phyloP scores from a whole-genome alignment of 23 tunicate genomes.

The Styela clava region DNA sequence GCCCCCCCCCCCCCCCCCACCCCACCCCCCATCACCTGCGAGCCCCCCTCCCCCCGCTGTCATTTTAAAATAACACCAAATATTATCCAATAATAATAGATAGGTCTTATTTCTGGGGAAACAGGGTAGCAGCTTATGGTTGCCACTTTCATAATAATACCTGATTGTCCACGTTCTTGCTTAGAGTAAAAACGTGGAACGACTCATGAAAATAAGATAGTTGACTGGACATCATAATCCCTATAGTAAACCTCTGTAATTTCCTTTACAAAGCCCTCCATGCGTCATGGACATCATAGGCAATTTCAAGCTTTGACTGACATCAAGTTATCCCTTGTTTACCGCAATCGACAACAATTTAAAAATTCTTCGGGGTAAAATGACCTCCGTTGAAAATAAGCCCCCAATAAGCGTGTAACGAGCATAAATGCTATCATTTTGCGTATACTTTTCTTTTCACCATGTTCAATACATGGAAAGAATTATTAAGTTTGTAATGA shows the following conservation, averaged over 20 bases:
- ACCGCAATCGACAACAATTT: neutral
- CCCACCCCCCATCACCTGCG: no score
- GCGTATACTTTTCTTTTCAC: neutral
- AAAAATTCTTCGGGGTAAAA: neutral
- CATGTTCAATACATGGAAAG: neutral
- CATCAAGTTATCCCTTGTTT: neutral
- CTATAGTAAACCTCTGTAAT: no score
- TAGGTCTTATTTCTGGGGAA: no score
- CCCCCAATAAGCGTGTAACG: no score
- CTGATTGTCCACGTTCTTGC: neutral
- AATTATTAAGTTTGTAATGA: neutral
- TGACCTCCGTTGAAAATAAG: neutral
- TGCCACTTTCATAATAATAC: no score
- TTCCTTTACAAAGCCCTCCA: neutral
- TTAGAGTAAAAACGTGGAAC: neutral
- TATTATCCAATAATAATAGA: no score
- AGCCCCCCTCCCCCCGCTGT: no score
- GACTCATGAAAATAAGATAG: neutral
- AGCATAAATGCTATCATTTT: neutral
- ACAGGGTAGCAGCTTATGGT: no score
- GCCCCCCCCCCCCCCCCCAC: no score
- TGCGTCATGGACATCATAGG: neutral
- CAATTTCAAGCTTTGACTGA: neutral
- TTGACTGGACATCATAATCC: no score
- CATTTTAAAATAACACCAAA: no score